Evolutionary conservation across 2,113 vertebrate species (phyloP).

Genomic region (Atractosteus spatula): DNA sequence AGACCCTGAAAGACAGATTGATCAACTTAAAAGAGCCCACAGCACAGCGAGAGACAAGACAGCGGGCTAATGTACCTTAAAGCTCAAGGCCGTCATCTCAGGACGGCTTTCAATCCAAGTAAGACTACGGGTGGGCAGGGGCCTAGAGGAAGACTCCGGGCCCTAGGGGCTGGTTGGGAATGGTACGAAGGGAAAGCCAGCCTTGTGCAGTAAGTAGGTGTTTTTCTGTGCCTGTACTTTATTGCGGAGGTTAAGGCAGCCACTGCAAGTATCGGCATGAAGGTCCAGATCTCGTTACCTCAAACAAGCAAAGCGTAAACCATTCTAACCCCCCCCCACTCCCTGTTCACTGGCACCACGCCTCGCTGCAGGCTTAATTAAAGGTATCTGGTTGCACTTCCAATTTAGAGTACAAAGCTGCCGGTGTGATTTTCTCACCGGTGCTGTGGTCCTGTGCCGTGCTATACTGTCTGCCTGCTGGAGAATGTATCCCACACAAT

Average conservation of each 20-base stretch:
- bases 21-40: neutral
- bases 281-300: too few relatives aligned
- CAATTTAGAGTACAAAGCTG: constrained; percentile 31
- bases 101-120: neutral
- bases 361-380: constrained; percentile 26
- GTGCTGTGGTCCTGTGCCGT: constrained; percentile 22
- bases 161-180: neutral
- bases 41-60: neutral
- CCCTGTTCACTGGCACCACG: neutral
- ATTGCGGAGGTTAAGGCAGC: too few relatives aligned
- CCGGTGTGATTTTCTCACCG: constrained; percentile 21
- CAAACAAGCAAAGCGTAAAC: too few relatives aligned
- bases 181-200: neutral
- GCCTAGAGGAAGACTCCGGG: neutral
- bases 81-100: neutral
- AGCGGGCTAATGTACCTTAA: neutral
- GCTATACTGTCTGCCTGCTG: constrained; percentile 33
- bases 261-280: too few relatives aligned
- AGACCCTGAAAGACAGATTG: neutral
- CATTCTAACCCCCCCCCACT: too few relatives aligned
- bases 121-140: neutral
- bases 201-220: too few relatives aligned
- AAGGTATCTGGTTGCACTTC: constrained; percentile 26
- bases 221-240: too few relatives aligned
- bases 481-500: constrained; percentile 15